Percentiles rank a stretch among this genome's conserved stretches.
phyloP scores from a whole-genome alignment of 92 coral and sea anemone species.

The Phenganax marumi region DNA sequence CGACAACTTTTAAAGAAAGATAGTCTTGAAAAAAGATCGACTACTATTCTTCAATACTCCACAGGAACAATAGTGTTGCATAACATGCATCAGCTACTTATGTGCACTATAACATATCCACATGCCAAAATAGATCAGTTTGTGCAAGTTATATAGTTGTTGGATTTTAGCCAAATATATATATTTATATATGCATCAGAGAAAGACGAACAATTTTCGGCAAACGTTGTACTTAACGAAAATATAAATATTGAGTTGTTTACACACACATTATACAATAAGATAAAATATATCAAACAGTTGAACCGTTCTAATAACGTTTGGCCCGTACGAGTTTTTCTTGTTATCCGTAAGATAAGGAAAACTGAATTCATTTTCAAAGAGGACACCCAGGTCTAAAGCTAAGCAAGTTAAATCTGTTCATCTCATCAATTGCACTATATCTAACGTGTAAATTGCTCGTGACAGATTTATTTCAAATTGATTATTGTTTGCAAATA shows the following conservation, averaged over 20 bases:
- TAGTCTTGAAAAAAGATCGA: too few relatives aligned
- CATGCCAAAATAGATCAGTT: too few relatives aligned
- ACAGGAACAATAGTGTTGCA: too few relatives aligned
- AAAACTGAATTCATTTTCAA: neutral
- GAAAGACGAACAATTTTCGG: neutral
- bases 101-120: too few relatives aligned
- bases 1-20: too few relatives aligned
- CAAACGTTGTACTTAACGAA: neutral
- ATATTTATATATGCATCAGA: too few relatives aligned
- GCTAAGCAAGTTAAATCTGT: neutral
- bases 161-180: too few relatives aligned
- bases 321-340: neutral
- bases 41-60: too few relatives aligned
- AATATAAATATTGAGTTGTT: neutral
- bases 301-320: neutral
- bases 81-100: too few relatives aligned
- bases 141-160: too few relatives aligned
- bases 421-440: constrained; percentile 3
- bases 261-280: neutral
- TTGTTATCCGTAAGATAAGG: neutral
- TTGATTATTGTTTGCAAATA: constrained; percentile 15
- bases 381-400: neutral
- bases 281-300: neutral
- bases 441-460: neutral
- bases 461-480: neutral